Percentiles rank a stretch among this genome's conserved stretches.
These are phyloP conservation scores for Drosophila obscura DNA, from an alignment of 1,140 invertebrate species.

Conservation along the genomic window DNA sequence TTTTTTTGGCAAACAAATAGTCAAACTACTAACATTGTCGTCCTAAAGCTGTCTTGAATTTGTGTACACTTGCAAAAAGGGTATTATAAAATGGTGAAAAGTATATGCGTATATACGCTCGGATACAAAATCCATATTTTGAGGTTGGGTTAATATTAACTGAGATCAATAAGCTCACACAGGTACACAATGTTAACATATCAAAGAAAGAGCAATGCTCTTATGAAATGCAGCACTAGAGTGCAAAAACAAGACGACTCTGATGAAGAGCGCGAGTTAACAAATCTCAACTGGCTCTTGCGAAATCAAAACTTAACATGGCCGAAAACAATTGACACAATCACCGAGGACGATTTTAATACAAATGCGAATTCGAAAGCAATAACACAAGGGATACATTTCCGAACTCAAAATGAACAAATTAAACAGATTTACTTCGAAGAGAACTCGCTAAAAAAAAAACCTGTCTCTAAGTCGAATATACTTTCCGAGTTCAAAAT, in stretches of 20 bases:
- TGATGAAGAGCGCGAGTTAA: conserved; percentile 72
- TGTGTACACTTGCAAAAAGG: too few species aligned
- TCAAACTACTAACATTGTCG: too few species aligned
- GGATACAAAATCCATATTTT: too few species aligned
- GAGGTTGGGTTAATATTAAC: too few species aligned
- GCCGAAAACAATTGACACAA: conserved; percentile 52
- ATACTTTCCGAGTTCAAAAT: conserved; percentile 4
- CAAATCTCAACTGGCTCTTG: conserved; percentile 76
- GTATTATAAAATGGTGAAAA: too few species aligned
- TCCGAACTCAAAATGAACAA: conserved; percentile 1
- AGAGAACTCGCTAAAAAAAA: conserved; percentile 4
- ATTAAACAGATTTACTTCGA: not conserved
- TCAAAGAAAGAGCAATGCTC: not conserved
- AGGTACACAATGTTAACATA: too few species aligned
- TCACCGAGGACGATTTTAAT: conserved; percentile 19
- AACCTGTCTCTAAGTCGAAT: conserved; percentile 5
- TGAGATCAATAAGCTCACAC: too few species aligned
- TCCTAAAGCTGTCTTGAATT: too few species aligned
- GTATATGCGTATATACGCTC: too few species aligned
- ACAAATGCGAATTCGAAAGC: not conserved
- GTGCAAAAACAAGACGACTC: conserved; percentile 22
- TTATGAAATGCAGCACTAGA: not conserved
- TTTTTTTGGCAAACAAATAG: too few species aligned
- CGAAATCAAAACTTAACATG: conserved; percentile 71
- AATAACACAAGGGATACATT: not conserved